Conservation (phyloP, 2,113 vertebrate genomes). For the Pterophyllum scalare region DNA sequence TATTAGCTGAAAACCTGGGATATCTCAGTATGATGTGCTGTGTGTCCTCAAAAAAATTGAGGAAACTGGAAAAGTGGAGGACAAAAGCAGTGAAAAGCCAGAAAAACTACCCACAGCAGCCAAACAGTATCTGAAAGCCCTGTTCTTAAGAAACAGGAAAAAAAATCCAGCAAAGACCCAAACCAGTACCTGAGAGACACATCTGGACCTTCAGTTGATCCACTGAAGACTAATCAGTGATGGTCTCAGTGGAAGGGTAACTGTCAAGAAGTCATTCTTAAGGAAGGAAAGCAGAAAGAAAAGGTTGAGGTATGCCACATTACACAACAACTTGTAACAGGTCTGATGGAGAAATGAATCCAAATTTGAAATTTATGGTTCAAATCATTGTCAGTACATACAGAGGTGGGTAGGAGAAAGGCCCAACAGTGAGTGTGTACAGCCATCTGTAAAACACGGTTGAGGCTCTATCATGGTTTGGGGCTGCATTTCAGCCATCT, state of each 20-base stretch:
- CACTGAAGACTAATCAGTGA: too few relatives aligned
- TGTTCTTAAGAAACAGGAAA: too few relatives aligned
- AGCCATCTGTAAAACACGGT: neutral
- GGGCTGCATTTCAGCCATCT: neutral
- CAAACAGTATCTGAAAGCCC: neutral
- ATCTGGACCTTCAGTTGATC: too few relatives aligned
- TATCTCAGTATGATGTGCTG: too few relatives aligned
- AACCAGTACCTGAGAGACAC: too few relatives aligned
- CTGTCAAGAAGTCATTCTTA: too few relatives aligned
- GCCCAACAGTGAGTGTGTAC: neutral
- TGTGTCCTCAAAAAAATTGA: too few relatives aligned
- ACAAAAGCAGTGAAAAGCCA: neutral
- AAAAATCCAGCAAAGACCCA: too few relatives aligned
- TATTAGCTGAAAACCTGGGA: too few relatives aligned
- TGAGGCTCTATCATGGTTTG: neutral
- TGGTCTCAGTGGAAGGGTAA: too few relatives aligned
- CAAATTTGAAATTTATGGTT: neutral
- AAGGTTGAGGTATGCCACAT: neutral
- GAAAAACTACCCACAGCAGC: neutral
- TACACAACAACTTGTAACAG: neutral
- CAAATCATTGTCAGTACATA: neutral
- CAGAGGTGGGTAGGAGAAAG: neutral
- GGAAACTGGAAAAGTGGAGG: neutral
- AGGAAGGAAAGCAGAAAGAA: neutral
- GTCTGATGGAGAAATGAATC: neutral